Evolutionary conservation across 2,888 invertebrate genomes (phyloP), one percentile per base, ranked within the genome.

Genomic region (Pandemis cinnamomeana): DNA sequence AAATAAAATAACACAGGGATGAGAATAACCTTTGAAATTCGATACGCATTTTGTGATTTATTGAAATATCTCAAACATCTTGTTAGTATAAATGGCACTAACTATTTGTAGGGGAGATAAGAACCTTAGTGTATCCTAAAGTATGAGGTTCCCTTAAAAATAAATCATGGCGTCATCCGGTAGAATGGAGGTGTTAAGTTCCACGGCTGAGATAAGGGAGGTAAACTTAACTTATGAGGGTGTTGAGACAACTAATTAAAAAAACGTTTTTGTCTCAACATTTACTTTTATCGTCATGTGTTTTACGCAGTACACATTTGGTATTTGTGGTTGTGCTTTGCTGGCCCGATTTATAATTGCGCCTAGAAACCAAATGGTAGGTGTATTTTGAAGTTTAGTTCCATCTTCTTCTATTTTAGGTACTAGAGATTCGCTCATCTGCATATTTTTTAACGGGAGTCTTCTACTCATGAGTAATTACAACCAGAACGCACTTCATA

Each of bases 21-120:
- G 88, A 87, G 84, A 84, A 86, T 87, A 36, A 87, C 88, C 87
- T 87, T 87, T 85, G 92, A 89, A 91, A 93, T 91, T 89, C 89
- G 92, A 93, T 87, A 89, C 90, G 90, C 89, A 86, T 90, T 90
- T 92, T 89, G 88, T 91, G 92, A 93, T 93, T 93, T 93, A 94
- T 93, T 90, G 91, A 89, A 91, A 91, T 91, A 89, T 88, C 89
- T 90, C 86, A 86, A 89, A 90, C 88, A 87, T 89, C 88, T 88
- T 89, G 87, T 88, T 89, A 83, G 74, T 83, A 89, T 91, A 90
- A 91, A 91, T 91, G 85, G 88, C 87, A 83, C 85, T 84, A 53
- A 53, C 53, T 53, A 15, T 55, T 55, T 51, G 5, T 83, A 83
- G 91, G 91, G 92, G 90, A 92, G 92, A 92, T 92, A 91, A 90